These are phyloP conservation scores for Apodemus speciosus DNA, from an alignment of 2,113 vertebrate species.

Conservation along the genomic window DNA sequence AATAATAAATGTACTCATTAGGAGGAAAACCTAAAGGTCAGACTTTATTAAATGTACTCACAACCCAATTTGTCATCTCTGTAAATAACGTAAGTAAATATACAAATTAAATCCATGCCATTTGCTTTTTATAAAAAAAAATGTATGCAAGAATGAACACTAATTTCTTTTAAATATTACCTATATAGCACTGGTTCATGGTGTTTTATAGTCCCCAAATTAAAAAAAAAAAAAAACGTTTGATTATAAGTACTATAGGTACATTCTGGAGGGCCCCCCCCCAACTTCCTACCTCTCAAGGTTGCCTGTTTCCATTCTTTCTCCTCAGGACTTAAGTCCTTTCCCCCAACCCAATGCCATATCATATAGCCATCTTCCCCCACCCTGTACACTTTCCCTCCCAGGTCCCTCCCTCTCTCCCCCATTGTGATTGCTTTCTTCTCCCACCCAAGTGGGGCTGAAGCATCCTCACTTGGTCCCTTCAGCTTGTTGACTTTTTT, in stretches of 20 bases:
- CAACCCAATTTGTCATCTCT: constrained; percentile 47
- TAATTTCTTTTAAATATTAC: constrained; percentile 49
- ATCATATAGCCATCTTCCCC: too few species aligned
- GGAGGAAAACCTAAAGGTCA: constrained; percentile 40
- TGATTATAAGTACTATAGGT: neutral
- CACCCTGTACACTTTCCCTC: too few species aligned
- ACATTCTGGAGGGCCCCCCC: too few species aligned
- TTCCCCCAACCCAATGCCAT: too few species aligned
- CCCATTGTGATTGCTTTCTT: too few species aligned
- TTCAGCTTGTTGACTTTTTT: too few species aligned
- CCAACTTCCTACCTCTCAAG: too few species aligned
- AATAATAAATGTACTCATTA: constrained; percentile 58
- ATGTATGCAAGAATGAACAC: neutral
- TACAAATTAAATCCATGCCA: neutral
- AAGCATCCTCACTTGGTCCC: too few species aligned
- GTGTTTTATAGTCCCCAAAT: neutral
- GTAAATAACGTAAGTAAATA: constrained; percentile 59
- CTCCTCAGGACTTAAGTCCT: too few species aligned
- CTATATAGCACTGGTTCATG: neutral
- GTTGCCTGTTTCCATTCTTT: too few species aligned
- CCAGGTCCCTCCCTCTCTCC: too few species aligned
- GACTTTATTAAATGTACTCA: constrained; percentile 48
- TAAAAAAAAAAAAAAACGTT: neutral
- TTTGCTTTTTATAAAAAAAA: constrained; percentile 32
- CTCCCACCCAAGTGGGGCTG: too few species aligned